Evolutionary conservation across 1,140 invertebrate genomes (phyloP).

Genomic region (Hermetia illucens): DNA sequence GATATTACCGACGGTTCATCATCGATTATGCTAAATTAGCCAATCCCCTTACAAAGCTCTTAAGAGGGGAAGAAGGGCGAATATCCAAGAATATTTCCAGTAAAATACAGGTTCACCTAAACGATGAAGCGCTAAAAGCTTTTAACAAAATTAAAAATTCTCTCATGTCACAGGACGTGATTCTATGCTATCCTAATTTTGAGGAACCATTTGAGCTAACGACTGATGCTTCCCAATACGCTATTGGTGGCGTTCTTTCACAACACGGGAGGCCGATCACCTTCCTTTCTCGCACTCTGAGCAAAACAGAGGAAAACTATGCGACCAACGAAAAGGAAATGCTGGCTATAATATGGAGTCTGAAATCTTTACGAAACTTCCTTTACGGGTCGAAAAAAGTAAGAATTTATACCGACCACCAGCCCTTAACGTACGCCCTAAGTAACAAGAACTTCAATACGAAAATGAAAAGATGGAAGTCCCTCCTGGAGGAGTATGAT

Average conservation of each 20-base stretch:
- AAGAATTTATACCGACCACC: conserved; percentile 10
- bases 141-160: conserved; percentile 7
- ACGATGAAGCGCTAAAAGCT: conserved; percentile 2
- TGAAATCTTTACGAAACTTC: conserved; percentile 30
- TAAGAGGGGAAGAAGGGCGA: conserved; percentile 6
- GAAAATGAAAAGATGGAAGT: conserved; percentile 17
- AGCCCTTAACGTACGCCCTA: conserved; percentile 22
- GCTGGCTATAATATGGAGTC: conserved; percentile 19
- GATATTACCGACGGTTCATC: conserved; percentile 24
- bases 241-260: conserved; percentile 12
- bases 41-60: conserved; percentile 13
- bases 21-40: conserved; percentile 18
- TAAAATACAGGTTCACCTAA: conserved; percentile 1
- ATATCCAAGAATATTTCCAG: conserved; percentile 6
- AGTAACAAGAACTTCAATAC: conserved; percentile 22
- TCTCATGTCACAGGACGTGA: conserved; percentile 9
- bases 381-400: conserved; percentile 21
- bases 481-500: conserved; percentile 20
- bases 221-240: conserved; percentile 19
- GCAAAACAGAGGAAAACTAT: conserved; percentile 13
- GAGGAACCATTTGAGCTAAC: conserved; percentile 16
- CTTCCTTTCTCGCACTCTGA: conserved; percentile 19
- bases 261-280: conserved; percentile 21
- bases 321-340: conserved; percentile 32
- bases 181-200: conserved; percentile 21